Base-by-base conservation (phyloP, 1,140 invertebrate species). In the Pseudachorutes palmiensis region DNA sequence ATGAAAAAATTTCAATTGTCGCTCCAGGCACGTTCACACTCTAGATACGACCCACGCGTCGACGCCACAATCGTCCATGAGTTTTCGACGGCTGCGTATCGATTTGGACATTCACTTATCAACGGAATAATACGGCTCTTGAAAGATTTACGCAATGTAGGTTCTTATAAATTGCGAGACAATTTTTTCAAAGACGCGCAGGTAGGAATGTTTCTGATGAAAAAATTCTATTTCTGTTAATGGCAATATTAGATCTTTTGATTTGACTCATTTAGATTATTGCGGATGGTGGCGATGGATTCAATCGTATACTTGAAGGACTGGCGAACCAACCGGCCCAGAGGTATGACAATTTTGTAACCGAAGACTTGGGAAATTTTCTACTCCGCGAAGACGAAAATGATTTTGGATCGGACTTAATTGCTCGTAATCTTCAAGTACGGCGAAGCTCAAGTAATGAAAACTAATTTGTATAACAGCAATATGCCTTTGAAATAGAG, bases 1-100 rank as follows among this genome's bases (percentile, higher is more conserved):
- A 94, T 96, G 89, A 83, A 88, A 74, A 92, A 92, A 76, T 93
- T 92, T 76, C 89, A 88, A 36, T 79, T 93, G 58, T 80, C 90
- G 9, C 79, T 91, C 2, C 83, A 90, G 72, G 92, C 91, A 80
- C 83, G 90, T 70, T 86, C 88, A 2, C 57, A 48, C 41, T 58
- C 72, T 1, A 55, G 19, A 5, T 94, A 95, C 75, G 89, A 95
- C 77, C 72, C 83, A 0, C 86, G 82, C 64, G 85, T 92, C 0
- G 92, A 94, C 81, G 90, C 92, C 0, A 86, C 88, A 69, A 89
- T 94, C 22, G 86, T 92, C 48, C 89, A 90, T 69, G 86, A 89
- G 2, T 95, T 95, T 77, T 88, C 91, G 5, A 83, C 91, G 16
- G 92, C 92, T 48, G 92, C 92, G 19, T 94, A 78, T 70, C 70